Conservation (phyloP, 1,140 invertebrate species). For the Mercenaria mercenaria region DNA sequence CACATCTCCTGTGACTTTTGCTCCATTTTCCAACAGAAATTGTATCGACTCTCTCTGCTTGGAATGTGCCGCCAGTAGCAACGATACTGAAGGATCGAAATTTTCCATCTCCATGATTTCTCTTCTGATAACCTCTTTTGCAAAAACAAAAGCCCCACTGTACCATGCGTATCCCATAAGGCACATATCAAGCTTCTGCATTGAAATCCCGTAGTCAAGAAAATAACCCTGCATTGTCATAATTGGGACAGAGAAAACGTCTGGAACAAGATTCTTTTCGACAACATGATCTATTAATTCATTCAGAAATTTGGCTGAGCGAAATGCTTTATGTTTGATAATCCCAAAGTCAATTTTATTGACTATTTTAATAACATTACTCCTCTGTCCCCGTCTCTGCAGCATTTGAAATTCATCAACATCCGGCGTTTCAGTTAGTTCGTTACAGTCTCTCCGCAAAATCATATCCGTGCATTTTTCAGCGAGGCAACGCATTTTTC, state of each 20-base stretch:
- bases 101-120: background rate
- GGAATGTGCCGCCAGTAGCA: conserved; percentile 12
- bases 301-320: background rate
- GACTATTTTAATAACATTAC: background rate
- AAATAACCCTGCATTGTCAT: conserved; percentile 32
- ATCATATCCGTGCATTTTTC: conserved; percentile 38
- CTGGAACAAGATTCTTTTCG: background rate
- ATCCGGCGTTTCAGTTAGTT: background rate
- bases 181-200: conserved; percentile 33
- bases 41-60: background rate
- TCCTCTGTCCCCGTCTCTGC: background rate
- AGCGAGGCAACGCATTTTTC: background rate
- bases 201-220: conserved; percentile 44
- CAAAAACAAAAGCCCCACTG: background rate
- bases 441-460: conserved; percentile 25
- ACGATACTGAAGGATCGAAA: background rate
- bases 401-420: conserved; percentile 3
- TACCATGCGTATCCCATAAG: conserved; percentile 21
- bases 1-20: conserved; percentile 12
- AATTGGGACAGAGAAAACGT: conserved; percentile 12
- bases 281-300: conserved; percentile 11
- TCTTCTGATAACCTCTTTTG: background rate
- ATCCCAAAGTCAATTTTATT: conserved; percentile 44
- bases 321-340: conserved; percentile 36
- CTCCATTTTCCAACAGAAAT: background rate